Percentiles rank a stretch among this genome's conserved stretches.
Conservation (phyloP, 1,140 invertebrate genomes). For the Antheraea mylitta region DNA sequence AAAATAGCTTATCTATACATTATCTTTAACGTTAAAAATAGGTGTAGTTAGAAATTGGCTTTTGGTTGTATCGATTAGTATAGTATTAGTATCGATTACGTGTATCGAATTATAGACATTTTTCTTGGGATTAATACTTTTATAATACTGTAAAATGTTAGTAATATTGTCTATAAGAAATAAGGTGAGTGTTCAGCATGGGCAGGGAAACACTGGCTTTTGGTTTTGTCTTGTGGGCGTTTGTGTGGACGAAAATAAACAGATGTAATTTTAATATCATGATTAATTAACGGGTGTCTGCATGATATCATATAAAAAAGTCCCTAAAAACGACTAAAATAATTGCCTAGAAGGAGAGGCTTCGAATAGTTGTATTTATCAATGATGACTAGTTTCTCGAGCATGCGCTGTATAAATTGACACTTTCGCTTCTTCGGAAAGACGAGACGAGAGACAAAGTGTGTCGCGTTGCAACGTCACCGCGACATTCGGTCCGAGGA, state of each 20-base stretch:
- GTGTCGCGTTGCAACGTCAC: constrained; percentile 37
- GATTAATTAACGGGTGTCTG: constrained; percentile 13
- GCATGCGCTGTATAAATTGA: constrained; percentile 76
- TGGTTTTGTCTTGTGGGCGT: constrained; percentile 61
- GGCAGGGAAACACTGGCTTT: constrained; percentile 56
- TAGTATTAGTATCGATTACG: background rate
- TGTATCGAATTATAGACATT: too few species aligned
- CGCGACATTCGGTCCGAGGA: constrained; percentile 73
- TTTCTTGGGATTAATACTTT: too few species aligned
- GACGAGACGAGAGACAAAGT: constrained; percentile 39
- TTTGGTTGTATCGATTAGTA: background rate
- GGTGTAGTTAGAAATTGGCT: constrained; percentile 5
- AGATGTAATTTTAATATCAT: background rate
- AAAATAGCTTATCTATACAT: constrained; percentile 13
- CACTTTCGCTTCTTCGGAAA: constrained; percentile 69
- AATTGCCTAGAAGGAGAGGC: constrained; percentile 35
- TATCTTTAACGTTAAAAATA: constrained; percentile 17
- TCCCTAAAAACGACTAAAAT: constrained; percentile 39
- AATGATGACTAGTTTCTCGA: constrained; percentile 66
- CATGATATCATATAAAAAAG: constrained; percentile 37
- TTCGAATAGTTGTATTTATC: constrained; percentile 54
- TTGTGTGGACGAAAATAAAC: constrained; percentile 35
- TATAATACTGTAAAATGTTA: too few species aligned
- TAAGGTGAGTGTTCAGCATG: constrained; percentile 60
- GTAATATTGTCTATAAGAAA: too few species aligned